A percentile compares a stretch with the other conserved stretches of the same genome.
Evolutionary conservation across 2,113 vertebrate species (phyloP).

Genomic region (Stegastes partitus): DNA sequence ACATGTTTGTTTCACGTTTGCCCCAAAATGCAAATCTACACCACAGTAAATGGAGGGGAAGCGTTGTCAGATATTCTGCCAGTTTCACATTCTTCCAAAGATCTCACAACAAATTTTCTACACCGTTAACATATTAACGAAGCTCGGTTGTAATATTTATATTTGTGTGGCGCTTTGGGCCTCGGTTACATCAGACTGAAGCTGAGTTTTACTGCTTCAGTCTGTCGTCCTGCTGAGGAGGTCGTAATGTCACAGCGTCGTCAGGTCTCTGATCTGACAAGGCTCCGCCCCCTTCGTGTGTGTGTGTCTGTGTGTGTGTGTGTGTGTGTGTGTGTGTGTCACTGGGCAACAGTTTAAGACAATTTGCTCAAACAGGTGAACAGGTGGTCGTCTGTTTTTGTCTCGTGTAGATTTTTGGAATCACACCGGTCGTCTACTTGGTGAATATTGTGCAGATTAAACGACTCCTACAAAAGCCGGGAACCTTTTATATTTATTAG

Average conservation of each 20-base stretch:
- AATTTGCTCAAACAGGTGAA: slow-evolving; percentile 51
- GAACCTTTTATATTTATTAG: not conserved
- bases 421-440: no score
- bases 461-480: not conserved
- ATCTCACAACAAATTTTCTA: no score
- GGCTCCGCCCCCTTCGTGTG: not conserved
- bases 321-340: slow-evolving; percentile 3
- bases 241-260: slow-evolving; percentile 27
- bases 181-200: not conserved
- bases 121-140: not conserved
- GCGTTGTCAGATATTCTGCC: no score
- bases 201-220: slow-evolving; percentile 1
- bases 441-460: no score
- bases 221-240: slow-evolving; percentile 49
- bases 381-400: not conserved
- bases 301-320: slow-evolving; percentile 5
- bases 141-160: not conserved
- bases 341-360: slow-evolving; percentile 51
- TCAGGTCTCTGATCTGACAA: slow-evolving; percentile 24
- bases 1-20: no score
- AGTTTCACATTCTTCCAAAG: no score
- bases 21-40: no score
- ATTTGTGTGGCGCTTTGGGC: not conserved
- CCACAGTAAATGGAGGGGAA: no score
- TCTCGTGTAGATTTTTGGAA: no score